A percentile compares a stretch with the other conserved stretches of the same genome.
Evolutionary conservation across 2,888 invertebrate species (phyloP).

Genomic region (Phaedon cochleariae): DNA sequence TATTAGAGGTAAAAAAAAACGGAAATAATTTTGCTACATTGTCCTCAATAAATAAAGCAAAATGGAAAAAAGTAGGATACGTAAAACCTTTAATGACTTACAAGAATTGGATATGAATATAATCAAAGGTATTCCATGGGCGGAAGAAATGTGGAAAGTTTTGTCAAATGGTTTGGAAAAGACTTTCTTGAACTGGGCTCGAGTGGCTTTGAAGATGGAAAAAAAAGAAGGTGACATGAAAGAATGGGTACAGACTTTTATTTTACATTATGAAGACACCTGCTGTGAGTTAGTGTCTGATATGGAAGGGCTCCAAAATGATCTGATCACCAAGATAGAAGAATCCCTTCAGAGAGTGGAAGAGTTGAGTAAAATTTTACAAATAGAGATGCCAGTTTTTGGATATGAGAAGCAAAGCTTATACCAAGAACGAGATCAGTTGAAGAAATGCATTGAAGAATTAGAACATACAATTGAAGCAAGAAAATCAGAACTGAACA

Average conservation of each 20-base stretch:
- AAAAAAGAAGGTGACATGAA: not conserved
- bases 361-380: constrained; percentile 44
- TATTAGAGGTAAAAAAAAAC: too few relatives aligned
- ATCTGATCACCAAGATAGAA: constrained; percentile 67
- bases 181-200: not conserved
- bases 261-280: not conserved
- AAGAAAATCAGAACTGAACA: constrained; percentile 63
- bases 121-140: constrained; percentile 1
- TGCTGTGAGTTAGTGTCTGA: constrained; percentile 59
- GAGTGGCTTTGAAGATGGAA: not conserved
- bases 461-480: constrained; percentile 64
- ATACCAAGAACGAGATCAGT: constrained; percentile 41
- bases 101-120: not conserved
- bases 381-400: constrained; percentile 45
- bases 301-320: constrained; percentile 66
- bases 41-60: too few relatives aligned
- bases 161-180: not conserved
- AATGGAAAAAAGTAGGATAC: not conserved
- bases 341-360: constrained; percentile 42
- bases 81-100: not conserved
- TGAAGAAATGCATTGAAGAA: constrained; percentile 44
- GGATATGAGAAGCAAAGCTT: constrained; percentile 46
- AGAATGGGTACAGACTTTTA: not conserved
- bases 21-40: too few relatives aligned
- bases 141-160: not conserved